Evolutionary conservation across 2,888 invertebrate genomes (phyloP).

Genomic region (Platycheirus albimanus): DNA sequence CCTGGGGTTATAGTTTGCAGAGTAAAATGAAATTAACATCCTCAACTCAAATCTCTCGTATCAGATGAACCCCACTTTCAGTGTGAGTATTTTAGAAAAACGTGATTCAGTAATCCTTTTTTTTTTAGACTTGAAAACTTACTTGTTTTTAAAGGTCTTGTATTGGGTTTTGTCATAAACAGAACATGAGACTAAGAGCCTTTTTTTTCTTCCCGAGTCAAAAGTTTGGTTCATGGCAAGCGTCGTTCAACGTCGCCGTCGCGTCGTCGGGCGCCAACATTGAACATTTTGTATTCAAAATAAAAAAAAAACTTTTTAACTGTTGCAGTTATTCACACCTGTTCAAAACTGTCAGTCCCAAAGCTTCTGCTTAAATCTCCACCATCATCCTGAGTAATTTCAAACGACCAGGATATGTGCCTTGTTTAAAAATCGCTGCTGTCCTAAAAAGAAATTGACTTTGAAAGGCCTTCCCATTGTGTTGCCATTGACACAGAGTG

Average conservation of each 20-base stretch:
- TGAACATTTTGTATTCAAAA: too few species aligned
- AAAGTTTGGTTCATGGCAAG: too few species aligned
- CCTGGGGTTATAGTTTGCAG: slow-evolving; percentile 55
- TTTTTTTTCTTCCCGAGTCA: too few species aligned
- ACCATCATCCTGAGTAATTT: neutral
- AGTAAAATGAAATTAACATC: slow-evolving; percentile 48
- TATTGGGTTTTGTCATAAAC: slow-evolving; percentile 6
- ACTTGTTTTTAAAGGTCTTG: neutral
- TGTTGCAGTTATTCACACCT: too few species aligned
- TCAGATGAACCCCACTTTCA: slow-evolving; percentile 46
- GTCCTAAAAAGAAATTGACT: slow-evolving; percentile 67
- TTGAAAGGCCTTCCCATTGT: slow-evolving; percentile 67
- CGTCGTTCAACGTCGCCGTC: too few species aligned
- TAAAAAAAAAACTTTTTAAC: too few species aligned
- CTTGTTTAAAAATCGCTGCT: slow-evolving; percentile 43
- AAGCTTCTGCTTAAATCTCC: too few species aligned
- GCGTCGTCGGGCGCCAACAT: too few species aligned
- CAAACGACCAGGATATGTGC: neutral
- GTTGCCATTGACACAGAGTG: slow-evolving; percentile 71
- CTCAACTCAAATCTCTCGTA: slow-evolving; percentile 12
- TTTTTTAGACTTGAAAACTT: neutral
- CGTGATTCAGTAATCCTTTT: slow-evolving; percentile 38
- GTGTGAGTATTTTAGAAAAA: slow-evolving; percentile 42
- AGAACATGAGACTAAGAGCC: too few species aligned
- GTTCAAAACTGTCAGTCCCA: too few species aligned